Conservation (phyloP, 2,888 invertebrate genomes). For the Disparrhopalites patrizii region DNA sequence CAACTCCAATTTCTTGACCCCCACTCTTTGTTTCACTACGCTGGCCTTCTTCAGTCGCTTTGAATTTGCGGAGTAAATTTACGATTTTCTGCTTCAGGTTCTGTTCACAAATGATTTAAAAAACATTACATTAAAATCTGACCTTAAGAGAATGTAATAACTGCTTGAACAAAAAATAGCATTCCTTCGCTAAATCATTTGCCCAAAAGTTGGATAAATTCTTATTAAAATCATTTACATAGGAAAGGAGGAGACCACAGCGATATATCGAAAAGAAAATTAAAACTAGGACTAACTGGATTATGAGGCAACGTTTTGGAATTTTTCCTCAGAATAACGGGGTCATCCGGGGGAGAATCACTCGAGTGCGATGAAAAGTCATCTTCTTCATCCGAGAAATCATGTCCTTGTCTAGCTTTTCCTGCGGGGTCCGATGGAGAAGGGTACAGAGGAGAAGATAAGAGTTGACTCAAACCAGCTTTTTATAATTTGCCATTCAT, state of each 20-base stretch:
- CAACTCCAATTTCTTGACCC: constrained; percentile 61
- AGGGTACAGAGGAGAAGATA: constrained; percentile 43
- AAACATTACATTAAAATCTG: constrained; percentile 48
- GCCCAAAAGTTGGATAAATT: no score
- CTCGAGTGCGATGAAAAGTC: constrained; percentile 48
- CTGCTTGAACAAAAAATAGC: neutral
- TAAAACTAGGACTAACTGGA: constrained; percentile 42
- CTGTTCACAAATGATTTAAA: no score
- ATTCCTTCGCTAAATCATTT: no score
- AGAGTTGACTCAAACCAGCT: constrained; percentile 47
- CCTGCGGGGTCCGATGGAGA: constrained; percentile 45
- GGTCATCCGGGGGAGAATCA: constrained; percentile 47
- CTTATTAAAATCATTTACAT: neutral
- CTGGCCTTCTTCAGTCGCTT: constrained; percentile 78
- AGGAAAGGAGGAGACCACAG: no score
- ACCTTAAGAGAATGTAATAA: neutral
- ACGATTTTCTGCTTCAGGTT: constrained; percentile 97
- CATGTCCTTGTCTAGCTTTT: constrained; percentile 42
- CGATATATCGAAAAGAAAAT: no score
- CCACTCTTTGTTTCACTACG: constrained; percentile 47
- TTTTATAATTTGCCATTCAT: neutral
- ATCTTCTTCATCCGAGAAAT: constrained; percentile 48
- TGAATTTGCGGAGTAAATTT: constrained; percentile 86
- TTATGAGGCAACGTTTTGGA: constrained; percentile 47
- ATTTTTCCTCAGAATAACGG: constrained; percentile 46